These are phyloP conservation scores for Paguma larvata DNA, from an alignment of 2,797 vertebrate species.

Conservation along the genomic window DNA sequence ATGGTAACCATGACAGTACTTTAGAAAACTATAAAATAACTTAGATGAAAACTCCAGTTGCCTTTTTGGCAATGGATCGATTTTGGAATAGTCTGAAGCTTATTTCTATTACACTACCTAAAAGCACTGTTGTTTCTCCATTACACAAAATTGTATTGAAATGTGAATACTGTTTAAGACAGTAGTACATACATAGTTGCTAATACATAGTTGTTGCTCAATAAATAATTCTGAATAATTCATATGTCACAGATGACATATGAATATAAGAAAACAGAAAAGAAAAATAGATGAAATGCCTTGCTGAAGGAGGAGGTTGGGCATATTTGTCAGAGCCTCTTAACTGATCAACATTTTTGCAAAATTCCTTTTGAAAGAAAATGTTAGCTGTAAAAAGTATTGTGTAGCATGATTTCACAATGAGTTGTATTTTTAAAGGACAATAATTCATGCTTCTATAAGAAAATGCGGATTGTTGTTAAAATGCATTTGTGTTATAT, in stretches of 20 bases:
- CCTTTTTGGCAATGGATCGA: neutral
- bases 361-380: neutral
- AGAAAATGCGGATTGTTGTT: neutral
- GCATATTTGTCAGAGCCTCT: neutral
- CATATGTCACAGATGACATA: neutral
- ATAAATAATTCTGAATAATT: neutral
- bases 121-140: neutral
- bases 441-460: neutral
- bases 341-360: neutral
- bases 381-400: neutral
- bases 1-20: neutral
- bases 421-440: neutral
- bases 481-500: neutral
- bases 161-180: neutral
- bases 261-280: neutral
- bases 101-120: neutral
- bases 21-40: conserved; percentile 21
- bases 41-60: neutral
- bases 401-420: neutral
- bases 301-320: neutral
- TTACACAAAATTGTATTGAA: neutral
- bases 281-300: neutral
- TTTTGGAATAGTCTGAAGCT: neutral
- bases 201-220: neutral
- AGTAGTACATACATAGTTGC: neutral